Evolutionary conservation across 2,113 vertebrate genomes (phyloP), one percentile per base, ranked within the genome.

Genomic region (Macroglossus sobrinus): DNA sequence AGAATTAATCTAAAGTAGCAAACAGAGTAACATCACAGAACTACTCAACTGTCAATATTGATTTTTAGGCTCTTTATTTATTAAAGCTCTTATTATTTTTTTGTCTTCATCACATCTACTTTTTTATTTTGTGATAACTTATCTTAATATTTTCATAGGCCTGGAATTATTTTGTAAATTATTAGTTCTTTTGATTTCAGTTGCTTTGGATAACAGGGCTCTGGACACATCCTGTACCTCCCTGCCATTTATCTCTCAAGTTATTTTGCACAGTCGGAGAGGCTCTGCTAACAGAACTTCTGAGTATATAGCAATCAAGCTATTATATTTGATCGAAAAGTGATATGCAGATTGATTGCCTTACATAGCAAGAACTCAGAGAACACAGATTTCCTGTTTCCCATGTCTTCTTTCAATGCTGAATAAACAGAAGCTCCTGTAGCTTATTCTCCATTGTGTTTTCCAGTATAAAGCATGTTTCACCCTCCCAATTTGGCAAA

Each of bases 51-150:
- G 45, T 78, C 84, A 50, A 50, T 76, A 43, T 12, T 61, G 61
- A 78, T 28, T 79, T 86, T 93, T 66, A 82, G 88, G 18, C 5
- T 87, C 75, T 87, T 75, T 72, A 89, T 79, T 89, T 69, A 64
- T 61, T 43, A 90, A 90, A 33, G 24, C 35, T 85, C 24, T 43
- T 66, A 69, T 4, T 63, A 45, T 19, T 84, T 76, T 45, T 30
- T 61, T 22, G 84, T 76, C 40, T 69, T 76, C 45, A 47, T 53
- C 57, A 82, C 6, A 63, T 26, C 19, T 40, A n/a, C 5, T 14
- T 71, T 93, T 63, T 40, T 28, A 64, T 85, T 85, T 64, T 90
- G 55, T n/a, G 10, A 43, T 79, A 28, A 57, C 8, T 79, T 85
- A 66, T 40, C n/a, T 55, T 84, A 45, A 66, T 38, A 26, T 71